Evolutionary conservation across 30 jellyfish, hydroid and myxozoan genomes (phyloP).

Genomic region (Aurelia sp.): DNA sequence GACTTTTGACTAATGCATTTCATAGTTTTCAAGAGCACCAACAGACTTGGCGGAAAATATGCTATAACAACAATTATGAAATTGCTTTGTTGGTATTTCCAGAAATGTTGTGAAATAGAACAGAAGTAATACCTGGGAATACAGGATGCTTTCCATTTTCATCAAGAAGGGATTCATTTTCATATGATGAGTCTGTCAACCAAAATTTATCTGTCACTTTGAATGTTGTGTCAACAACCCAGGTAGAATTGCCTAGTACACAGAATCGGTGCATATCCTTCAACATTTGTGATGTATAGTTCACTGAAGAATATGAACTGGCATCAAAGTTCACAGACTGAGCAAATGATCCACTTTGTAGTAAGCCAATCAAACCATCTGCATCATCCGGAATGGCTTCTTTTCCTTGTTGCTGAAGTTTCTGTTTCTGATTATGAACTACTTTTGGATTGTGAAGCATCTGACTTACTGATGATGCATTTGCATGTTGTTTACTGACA

Average conservation of each 20-base stretch:
- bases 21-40: no score
- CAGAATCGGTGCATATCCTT: slow-evolving; percentile 55
- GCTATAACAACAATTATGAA: slow-evolving; percentile 1
- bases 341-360: slow-evolving; percentile 54
- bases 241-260: slow-evolving; percentile 43
- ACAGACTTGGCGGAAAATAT: no score
- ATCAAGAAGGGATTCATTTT: slow-evolving; percentile 48
- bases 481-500: slow-evolving; percentile 16
- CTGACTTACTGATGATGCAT: slow-evolving; percentile 24
- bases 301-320: slow-evolving; percentile 23
- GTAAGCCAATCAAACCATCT: slow-evolving; percentile 38
- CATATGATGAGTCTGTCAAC: slow-evolving; percentile 61
- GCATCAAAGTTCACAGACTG: slow-evolving; percentile 57
- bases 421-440: slow-evolving; percentile 58
- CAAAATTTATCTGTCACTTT: slow-evolving; percentile 48
- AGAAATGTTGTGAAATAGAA: not conserved
- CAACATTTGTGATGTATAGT: slow-evolving; percentile 37
- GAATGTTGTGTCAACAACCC: slow-evolving; percentile 64
- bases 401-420: slow-evolving; percentile 26
- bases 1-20: no score
- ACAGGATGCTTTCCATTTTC: slow-evolving; percentile 7
- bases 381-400: slow-evolving; percentile 12
- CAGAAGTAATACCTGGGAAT: not conserved
- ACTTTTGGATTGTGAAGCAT: slow-evolving; percentile 47
- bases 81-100: not conserved